phyloP scores from a whole-genome alignment of 2,113 vertebrate species.

The Salvelinus alpinus region DNA sequence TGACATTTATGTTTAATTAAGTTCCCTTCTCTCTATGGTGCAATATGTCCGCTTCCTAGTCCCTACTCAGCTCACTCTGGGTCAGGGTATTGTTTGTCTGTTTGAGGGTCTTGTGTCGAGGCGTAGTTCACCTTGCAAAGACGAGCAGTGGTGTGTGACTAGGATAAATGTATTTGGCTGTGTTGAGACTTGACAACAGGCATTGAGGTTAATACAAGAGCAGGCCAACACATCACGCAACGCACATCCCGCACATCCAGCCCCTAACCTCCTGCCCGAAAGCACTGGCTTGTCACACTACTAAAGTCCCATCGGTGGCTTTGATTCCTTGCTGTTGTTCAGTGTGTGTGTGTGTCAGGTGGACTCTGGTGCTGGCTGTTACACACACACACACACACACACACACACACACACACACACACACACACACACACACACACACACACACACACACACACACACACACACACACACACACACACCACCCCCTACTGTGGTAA shows the following conservation, averaged over 20 bases:
- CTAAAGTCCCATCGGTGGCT: background rate
- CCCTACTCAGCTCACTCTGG: conserved; percentile 2
- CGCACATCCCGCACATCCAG: no score
- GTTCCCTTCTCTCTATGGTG: background rate
- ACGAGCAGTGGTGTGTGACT: background rate
- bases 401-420: background rate
- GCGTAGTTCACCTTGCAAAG: background rate
- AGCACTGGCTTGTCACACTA: background rate
- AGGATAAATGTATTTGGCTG: background rate
- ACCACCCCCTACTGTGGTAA: background rate
- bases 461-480: no score
- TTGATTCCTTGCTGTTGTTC: no score
- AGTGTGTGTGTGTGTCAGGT: conserved; percentile 4
- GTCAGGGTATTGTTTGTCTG: background rate
- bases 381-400: conserved; percentile 26
- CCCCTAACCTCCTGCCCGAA: no score
- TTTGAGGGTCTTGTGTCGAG: no score
- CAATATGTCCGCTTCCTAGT: conserved; percentile 4
- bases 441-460: background rate
- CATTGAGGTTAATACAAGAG: background rate
- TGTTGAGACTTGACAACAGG: background rate
- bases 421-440: background rate
- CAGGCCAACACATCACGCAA: no score
- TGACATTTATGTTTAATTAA: conserved; percentile 65
- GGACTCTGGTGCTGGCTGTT: conserved; percentile 41